Evolutionary conservation across 2,797 vertebrate species (phyloP), one percentile per base, ranked within the genome.

Genomic region (Chloroceryle inda): DNA sequence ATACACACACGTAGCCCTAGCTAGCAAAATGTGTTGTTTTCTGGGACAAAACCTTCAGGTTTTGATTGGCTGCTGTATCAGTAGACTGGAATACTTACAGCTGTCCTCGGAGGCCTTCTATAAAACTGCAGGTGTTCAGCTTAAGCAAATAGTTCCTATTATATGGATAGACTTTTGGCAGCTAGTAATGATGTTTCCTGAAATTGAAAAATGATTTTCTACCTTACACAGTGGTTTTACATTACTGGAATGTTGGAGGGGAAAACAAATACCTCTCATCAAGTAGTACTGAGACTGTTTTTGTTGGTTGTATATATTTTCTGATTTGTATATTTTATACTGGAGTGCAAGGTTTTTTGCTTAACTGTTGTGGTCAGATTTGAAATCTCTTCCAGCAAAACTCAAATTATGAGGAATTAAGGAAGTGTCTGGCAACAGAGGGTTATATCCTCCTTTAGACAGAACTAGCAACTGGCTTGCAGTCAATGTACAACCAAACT

Each of bases 121-220:
- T 98, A 97, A 98, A 98, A 98, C 96, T 98, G 98, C 98, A 98
- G 98, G 98, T 98, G 98, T 98, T 98, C 98, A 97, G 96, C 97
- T 97, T 98, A 98, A 98, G 96, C 97, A 98, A 98, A 98, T 97
- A 98, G 97, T 98, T 98, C 96, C 98, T 98, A 98, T 98, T 98
- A 97, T 98, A 97, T 97, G 94, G 96, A 98, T 97, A 77, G 94
- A 95, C 97, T 98, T 98, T 98, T 98, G 98, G 98, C 98, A 98
- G 97, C 97, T 98, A 98, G 97, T 98, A 98, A 97, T 79, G 83
- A 98, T 98, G 97, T 98, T 98, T 98, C 98, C 98, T 98, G 98
- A 98, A 98, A 97, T 89, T 98, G 98, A 98, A 98, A 98, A 98
- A 98, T 98, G 84, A 97, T 98, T 98, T 98, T 98, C 97, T 98